phyloP scores from a whole-genome alignment of 2,797 vertebrate species.

The Sebastes jordani region DNA sequence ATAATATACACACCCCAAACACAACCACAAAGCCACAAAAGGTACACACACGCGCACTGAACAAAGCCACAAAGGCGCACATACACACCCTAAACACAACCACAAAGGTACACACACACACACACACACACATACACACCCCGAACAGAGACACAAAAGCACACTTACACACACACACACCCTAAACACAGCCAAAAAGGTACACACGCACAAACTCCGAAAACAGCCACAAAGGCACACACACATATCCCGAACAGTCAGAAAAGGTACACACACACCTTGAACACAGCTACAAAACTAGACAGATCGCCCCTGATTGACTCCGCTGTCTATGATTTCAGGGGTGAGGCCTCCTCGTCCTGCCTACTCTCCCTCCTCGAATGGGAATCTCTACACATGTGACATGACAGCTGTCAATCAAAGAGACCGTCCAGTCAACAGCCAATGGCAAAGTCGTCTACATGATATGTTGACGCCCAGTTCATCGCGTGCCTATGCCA shows the following conservation, averaged over 20 bases:
- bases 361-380: conserved; percentile 68
- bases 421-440: conserved; percentile 35
- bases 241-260: not conserved
- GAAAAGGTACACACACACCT: not conserved
- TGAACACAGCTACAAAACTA: too few relatives aligned
- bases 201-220: not conserved
- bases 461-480: conserved; percentile 76
- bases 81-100: not conserved
- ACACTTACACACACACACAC: not conserved
- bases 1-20: not conserved
- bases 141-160: too few relatives aligned
- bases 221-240: too few relatives aligned
- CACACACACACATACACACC: not conserved
- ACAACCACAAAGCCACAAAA: too few relatives aligned
- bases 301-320: conserved; percentile 12
- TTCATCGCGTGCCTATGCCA: conserved; percentile 70
- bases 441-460: conserved; percentile 63
- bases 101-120: not conserved
- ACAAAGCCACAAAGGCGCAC: too few relatives aligned
- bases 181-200: too few relatives aligned
- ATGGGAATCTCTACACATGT: conserved; percentile 70
- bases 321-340: conserved; percentile 27
- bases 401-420: conserved; percentile 53
- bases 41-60: not conserved
- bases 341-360: conserved; percentile 72